phyloP scores from a whole-genome alignment of 1,140 invertebrate genomes.

The Tribolium madens region DNA sequence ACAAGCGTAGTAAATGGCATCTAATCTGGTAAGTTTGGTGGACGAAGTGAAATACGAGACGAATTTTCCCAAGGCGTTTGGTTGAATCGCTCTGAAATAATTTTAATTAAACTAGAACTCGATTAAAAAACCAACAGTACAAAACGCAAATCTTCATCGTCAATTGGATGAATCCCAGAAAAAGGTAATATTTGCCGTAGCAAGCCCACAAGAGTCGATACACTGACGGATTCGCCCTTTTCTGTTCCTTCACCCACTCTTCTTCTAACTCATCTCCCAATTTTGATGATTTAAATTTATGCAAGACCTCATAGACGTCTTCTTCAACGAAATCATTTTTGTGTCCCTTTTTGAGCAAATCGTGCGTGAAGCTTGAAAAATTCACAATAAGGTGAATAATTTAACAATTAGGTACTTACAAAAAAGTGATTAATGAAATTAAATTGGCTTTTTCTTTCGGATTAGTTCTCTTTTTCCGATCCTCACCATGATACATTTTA shows the following conservation, averaged over 20 bases:
- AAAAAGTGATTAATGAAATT: conserved; percentile 14
- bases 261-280: conserved; percentile 69
- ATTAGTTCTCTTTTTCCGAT: conserved; percentile 14
- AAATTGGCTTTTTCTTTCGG: conserved; percentile 42
- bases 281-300: conserved; percentile 66
- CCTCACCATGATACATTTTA: conserved; percentile 25
- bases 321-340: conserved; percentile 67
- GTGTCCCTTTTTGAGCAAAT: conserved; percentile 61
- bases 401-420: conserved; percentile 17
- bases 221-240: conserved; percentile 42
- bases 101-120: neutral
- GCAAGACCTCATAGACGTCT: conserved; percentile 69
- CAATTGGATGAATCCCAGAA: conserved; percentile 6
- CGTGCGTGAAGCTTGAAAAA: conserved; percentile 35
- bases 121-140: conserved; percentile 2
- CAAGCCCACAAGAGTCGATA: conserved; percentile 12
- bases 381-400: neutral
- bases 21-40: neutral
- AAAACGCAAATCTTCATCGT: conserved; percentile 1
- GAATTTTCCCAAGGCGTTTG: conserved; percentile 17
- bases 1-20: conserved; percentile 25
- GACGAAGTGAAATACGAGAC: conserved; percentile 30
- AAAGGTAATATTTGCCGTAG: conserved; percentile 21
- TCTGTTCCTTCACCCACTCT: conserved; percentile 64
- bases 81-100: conserved; percentile 13